Percentiles rank a stretch among this genome's conserved stretches.
phyloP scores from a whole-genome alignment of 2,797 vertebrate species.

The Periparus ater region DNA sequence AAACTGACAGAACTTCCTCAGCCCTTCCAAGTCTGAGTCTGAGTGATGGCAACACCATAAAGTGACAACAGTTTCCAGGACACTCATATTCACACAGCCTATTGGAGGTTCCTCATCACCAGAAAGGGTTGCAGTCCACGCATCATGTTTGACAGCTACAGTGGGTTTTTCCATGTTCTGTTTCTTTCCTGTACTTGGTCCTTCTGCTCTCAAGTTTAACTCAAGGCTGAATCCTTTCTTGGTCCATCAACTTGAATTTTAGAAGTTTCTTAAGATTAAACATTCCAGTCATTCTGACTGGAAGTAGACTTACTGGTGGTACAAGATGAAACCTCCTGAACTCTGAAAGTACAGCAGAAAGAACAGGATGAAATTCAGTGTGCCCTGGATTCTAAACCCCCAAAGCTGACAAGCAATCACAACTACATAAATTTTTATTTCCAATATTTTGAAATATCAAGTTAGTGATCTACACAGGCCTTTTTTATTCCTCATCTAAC shows the following conservation, averaged over 20 bases:
- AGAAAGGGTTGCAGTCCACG: background rate
- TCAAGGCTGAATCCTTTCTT: background rate
- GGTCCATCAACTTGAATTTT: background rate
- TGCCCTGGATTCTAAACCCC: background rate
- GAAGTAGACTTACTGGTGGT: background rate
- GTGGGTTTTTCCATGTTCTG: background rate
- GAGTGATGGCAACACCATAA: background rate
- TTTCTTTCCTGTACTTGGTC: background rate
- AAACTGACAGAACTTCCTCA: background rate
- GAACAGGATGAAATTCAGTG: background rate
- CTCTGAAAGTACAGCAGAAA: background rate
- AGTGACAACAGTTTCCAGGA: background rate
- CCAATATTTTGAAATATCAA: background rate
- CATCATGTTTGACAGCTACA: background rate
- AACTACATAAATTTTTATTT: background rate
- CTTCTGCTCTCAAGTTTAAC: background rate
- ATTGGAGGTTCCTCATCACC: background rate
- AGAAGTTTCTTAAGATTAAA: background rate
- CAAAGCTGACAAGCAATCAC: background rate
- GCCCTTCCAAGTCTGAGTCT: background rate
- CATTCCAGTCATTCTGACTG: background rate
- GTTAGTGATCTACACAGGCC: background rate
- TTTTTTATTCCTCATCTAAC: background rate
- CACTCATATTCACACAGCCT: background rate
- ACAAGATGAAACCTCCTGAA: background rate